These are phyloP conservation scores for Leontopithecus rosalia DNA, from an alignment of 2,797 vertebrate genomes.

Conservation along the genomic window DNA sequence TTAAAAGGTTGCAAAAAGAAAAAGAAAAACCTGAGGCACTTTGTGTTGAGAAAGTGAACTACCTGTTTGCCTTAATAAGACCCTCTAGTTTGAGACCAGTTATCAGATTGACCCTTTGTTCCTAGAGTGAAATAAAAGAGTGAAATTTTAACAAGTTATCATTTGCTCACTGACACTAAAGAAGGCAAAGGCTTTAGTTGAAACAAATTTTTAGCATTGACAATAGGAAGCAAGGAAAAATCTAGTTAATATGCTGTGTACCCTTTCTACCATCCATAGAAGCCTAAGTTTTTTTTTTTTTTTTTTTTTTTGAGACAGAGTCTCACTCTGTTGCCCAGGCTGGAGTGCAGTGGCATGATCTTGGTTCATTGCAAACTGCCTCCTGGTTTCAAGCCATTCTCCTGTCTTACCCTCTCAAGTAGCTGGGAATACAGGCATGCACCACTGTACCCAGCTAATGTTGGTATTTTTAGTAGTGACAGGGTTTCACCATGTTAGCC, in stretches of 20 bases:
- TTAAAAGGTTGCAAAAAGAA: background rate
- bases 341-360: background rate
- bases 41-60: conserved; percentile 31
- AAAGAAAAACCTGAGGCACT: background rate
- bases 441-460: background rate
- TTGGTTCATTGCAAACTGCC: background rate
- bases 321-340: background rate
- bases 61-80: conserved; percentile 44
- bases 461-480: background rate
- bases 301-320: background rate
- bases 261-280: background rate
- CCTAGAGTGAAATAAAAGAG: conserved; percentile 43
- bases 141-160: conserved; percentile 61
- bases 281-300: conserved; percentile 29
- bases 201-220: conserved; percentile 47
- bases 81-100: conserved; percentile 24
- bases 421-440: background rate
- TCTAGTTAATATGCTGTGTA: conserved; percentile 27
- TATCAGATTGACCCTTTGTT: conserved; percentile 32
- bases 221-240: conserved; percentile 28
- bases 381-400: background rate
- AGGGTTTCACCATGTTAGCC: background rate
- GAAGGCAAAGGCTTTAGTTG: conserved; percentile 23
- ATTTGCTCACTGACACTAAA: conserved; percentile 56
- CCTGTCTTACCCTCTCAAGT: background rate